Base-by-base conservation (phyloP, 2,888 invertebrate species). In the Patella pellucida region DNA sequence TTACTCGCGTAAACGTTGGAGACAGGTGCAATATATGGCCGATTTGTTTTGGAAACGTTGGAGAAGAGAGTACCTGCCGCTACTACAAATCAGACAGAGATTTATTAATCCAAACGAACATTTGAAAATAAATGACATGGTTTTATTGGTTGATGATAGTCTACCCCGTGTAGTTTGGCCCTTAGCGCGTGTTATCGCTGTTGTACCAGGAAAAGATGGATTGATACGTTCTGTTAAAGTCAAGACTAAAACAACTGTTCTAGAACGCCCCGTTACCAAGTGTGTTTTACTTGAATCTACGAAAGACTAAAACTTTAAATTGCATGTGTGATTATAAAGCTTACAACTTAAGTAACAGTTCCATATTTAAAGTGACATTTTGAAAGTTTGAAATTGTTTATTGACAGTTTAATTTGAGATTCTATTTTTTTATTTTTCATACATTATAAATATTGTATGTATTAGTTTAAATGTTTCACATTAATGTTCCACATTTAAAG, bases 1-100 rank as follows among this genome's bases (percentile, higher is more conserved):
- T 27, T 74, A 41, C 27, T 74, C 14, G 41, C 62, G 69, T 4
- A 68, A 51, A 7, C 23, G 62, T 52, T 80, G 78, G 77, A 77
- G 73, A 70, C 72, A 70, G 12, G 76, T 76, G 3, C 75, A 77
- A 67, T 67, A 68, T 23, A 41, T 78, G 27, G 73, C 80, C 1
- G 71, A 76, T 27, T n/a, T 71, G 16, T 78, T 80, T 50, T 80
- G 75, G 78, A 76, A 50, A 15, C 41, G 71, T 23, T 78, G 80
- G 78, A 69, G 56, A 19, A 69, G 16, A n/a, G 68, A 78, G 52
- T 78, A 77, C 51, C 69, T 80, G 12, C 76, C 77, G 23, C 52
- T 72, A 5, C 54, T 80, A 15, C 77, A 80, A 54, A 27, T 9
- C 4, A 56, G 75, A 68, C 71, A 72, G 41, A 78, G 76, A 54